phyloP scores from a whole-genome alignment of 2,888 invertebrate species.

The Cistogaster globosa region DNA sequence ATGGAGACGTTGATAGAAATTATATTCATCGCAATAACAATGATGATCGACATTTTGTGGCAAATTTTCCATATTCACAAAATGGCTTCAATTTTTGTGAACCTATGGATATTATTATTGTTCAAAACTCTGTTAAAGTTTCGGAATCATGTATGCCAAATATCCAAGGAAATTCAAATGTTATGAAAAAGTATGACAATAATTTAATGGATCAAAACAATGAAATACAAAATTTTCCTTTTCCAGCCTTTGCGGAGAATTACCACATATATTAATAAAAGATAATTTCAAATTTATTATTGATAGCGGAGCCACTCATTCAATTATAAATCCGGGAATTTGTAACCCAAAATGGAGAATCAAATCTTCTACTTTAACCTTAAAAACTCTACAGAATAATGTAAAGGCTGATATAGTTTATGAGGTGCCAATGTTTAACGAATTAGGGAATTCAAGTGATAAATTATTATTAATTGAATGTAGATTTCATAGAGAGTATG shows the following conservation, averaged over 20 bases:
- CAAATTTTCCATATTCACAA: neutral
- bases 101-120: constrained; percentile 5
- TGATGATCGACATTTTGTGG: too few relatives aligned
- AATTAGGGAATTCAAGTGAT: constrained; percentile 13
- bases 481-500: constrained; percentile 24
- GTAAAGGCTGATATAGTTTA: neutral
- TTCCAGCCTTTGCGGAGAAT: constrained; percentile 1
- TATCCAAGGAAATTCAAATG: neutral
- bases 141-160: neutral
- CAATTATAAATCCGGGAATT: constrained; percentile 5
- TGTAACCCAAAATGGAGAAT: constrained; percentile 4
- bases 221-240: constrained; percentile 2
- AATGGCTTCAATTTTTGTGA: neutral
- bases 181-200: neutral
- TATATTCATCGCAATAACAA: too few relatives aligned
- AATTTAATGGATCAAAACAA: too few relatives aligned
- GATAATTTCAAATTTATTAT: too few relatives aligned
- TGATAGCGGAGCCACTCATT: neutral
- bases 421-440: neutral
- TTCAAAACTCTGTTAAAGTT: neutral
- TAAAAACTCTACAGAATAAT: constrained; percentile 16
- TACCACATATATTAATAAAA: neutral
- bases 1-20: neutral
- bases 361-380: neutral
- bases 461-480: constrained; percentile 66